These are phyloP conservation scores for Laothoe populi DNA, from an alignment of 2,888 invertebrate genomes.

Conservation along the genomic window DNA sequence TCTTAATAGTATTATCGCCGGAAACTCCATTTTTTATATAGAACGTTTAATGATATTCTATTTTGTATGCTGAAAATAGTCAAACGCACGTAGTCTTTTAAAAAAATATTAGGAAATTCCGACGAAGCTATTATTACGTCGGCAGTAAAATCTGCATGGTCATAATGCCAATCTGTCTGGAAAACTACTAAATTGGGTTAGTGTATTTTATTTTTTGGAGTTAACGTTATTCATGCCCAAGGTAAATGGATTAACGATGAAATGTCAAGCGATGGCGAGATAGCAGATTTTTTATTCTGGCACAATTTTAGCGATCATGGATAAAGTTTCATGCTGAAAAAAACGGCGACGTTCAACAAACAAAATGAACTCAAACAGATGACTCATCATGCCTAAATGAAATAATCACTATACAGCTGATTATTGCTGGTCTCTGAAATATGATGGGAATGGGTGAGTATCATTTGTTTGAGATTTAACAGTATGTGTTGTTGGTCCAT, in stretches of 20 bases:
- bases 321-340: too few relatives aligned
- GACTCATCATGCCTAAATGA: too few relatives aligned
- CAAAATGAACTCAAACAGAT: too few relatives aligned
- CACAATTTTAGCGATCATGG: neutral
- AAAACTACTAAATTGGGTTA: constrained; percentile 5
- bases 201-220: neutral
- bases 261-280: too few relatives aligned
- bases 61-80: constrained; percentile 3
- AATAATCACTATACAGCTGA: too few relatives aligned
- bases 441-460: too few relatives aligned
- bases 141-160: constrained; percentile 4
- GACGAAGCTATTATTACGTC: neutral
- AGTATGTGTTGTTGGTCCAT: too few relatives aligned
- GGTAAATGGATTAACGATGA: neutral
- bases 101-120: constrained; percentile 4
- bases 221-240: neutral
- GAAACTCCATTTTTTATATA: constrained; percentile 1
- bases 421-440: too few relatives aligned
- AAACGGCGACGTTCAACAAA: too few relatives aligned
- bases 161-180: neutral
- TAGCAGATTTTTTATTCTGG: too few relatives aligned
- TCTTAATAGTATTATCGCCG: constrained; percentile 6
- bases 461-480: too few relatives aligned
- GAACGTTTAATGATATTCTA: constrained; percentile 2
- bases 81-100: neutral